Percentiles rank a stretch among this genome's conserved stretches.
Conservation (phyloP, 2,797 vertebrate genomes). For the Monodelphis domestica region DNA sequence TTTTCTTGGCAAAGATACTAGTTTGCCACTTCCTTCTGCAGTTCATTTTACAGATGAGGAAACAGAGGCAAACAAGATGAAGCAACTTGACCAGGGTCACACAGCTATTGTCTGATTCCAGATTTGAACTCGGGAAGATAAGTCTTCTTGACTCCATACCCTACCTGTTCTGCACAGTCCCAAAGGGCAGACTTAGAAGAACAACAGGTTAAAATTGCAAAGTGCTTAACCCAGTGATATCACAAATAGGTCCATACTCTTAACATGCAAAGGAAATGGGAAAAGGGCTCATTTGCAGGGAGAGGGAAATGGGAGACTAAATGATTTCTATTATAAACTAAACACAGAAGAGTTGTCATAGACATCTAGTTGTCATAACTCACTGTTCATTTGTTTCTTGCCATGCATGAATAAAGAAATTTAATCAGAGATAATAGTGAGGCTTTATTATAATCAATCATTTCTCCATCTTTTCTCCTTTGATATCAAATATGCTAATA, state of each 20-base stretch:
- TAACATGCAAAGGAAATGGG: neutral
- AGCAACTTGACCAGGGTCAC: too few species aligned
- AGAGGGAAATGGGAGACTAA: neutral
- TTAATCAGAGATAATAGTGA: too few species aligned
- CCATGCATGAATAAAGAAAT: too few species aligned
- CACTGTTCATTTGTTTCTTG: too few species aligned
- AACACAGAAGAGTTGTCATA: neutral
- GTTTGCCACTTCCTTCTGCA: neutral
- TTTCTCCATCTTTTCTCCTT: too few species aligned
- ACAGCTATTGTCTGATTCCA: neutral
- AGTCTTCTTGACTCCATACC: neutral
- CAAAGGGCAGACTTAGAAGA: too few species aligned
- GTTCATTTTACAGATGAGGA: neutral
- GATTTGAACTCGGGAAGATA: neutral
- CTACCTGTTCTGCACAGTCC: neutral
- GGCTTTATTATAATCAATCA: too few species aligned
- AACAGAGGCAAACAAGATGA: too few species aligned
- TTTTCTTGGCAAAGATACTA: neutral
- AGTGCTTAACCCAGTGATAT: neutral
- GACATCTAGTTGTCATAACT: neutral
- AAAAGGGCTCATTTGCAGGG: too few species aligned
- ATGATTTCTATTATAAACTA: neutral
- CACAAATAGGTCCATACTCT: neutral
- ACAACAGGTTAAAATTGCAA: too few species aligned
- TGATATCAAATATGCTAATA: too few species aligned